Evolutionary conservation across 2,113 vertebrate genomes (phyloP), one percentile per base, ranked within the genome.

Genomic region (Amia ocellicauda): DNA sequence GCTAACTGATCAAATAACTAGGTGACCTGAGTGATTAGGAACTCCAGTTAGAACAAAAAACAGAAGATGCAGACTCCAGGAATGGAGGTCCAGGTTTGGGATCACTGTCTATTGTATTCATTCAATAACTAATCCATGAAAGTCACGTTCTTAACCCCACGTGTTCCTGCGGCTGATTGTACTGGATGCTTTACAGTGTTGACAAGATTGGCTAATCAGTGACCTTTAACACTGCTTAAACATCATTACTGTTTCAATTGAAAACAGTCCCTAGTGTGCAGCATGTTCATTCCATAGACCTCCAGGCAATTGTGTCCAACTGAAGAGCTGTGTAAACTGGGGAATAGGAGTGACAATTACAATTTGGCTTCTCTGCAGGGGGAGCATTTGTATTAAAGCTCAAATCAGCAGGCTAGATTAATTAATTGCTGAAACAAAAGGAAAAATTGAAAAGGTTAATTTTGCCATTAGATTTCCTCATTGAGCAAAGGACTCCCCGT

Each of bases 311-410:
- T 55, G 53, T 58, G 65, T 70, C 56, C 65, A 61, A 72, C 71
- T 72, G 67, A 76, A 78, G 60, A 72, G 62, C 64, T 49, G 63
- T 16, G 41, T 60, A 77, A 75, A 74, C 71, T 64, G 41, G 66
- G 66, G 47, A 77, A 67, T 70, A 61, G 57, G 28, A 29, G 51
- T 69, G 64, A 72, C 60, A 66, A 70, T 63, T 64, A 70, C 43
- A 64, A 65, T 70, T 69, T 55, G 40, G 56, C 49, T 69, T 68
- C 69, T 69, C 71, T 26, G 49, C 52, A 26, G 64, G 62, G 31
- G 41, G 13, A 58, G n/a, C 41, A 40, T 19, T 60, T 62, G 13
- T 60, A 56, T 45, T 2, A 31, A 69, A 31, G 59, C 68, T 63
- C 70, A 72, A 58, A 70, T 63, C 63, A 67, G 58, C 26, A 66